phyloP scores from a whole-genome alignment of 2,888 invertebrate species.

The Patella ulyssiponensis region DNA sequence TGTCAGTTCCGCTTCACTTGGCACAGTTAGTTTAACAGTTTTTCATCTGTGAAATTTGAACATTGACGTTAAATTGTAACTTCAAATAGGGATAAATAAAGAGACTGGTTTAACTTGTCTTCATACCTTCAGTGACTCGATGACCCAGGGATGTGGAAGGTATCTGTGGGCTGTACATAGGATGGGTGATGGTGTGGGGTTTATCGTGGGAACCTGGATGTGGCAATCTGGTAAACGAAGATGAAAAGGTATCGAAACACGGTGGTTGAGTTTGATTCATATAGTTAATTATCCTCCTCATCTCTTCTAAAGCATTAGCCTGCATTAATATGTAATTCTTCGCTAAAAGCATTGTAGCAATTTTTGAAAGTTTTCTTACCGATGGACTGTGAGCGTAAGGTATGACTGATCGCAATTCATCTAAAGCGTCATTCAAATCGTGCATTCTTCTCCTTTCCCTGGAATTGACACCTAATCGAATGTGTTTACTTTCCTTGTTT shows the following conservation, averaged over 20 bases:
- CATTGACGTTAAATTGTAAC: no score
- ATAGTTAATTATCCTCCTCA: conserved; percentile 67
- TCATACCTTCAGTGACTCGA: no score
- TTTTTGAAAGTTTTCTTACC: conserved; percentile 71
- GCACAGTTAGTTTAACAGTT: no score
- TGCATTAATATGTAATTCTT: conserved; percentile 72
- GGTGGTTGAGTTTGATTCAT: conserved; percentile 62
- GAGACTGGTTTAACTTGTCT: no score
- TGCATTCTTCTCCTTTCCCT: conserved; percentile 74
- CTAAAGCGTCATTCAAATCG: conserved; percentile 73
- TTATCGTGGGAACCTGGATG: background rate
- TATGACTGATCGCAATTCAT: conserved; percentile 70
- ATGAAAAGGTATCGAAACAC: background rate
- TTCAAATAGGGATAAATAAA: no score
- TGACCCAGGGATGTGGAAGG: background rate
- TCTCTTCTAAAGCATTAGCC: conserved; percentile 70
- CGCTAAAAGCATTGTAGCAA: conserved; percentile 70
- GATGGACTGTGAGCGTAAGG: conserved; percentile 72
- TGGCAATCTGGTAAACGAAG: background rate
- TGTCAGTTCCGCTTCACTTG: conserved; percentile 9
- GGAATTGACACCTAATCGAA: conserved; percentile 71
- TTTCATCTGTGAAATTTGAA: no score
- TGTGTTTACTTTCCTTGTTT: conserved; percentile 38
- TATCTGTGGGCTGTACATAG: conserved; percentile 6
- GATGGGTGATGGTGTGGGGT: conserved; percentile 6